Conservation (phyloP, 2,888 invertebrate species). For the Pandemis corylana region DNA sequence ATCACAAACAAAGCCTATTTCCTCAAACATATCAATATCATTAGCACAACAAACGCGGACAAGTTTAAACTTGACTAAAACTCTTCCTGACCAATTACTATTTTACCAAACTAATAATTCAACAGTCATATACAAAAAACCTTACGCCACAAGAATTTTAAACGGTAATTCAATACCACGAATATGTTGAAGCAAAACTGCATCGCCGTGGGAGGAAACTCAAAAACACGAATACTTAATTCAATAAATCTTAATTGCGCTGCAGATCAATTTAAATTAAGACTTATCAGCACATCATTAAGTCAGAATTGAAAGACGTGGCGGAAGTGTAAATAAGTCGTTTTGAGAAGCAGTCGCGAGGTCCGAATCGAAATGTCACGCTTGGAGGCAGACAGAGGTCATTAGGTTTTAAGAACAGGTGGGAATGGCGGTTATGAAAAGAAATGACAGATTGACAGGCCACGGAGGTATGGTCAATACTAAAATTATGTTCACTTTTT, state of each 20-base stretch:
- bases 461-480: neutral
- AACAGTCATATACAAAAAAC: neutral
- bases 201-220: slow-evolving; percentile 22
- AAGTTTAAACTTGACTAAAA: too few relatives aligned
- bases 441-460: slow-evolving; percentile 27
- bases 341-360: slow-evolving; percentile 20
- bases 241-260: neutral
- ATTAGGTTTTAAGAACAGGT: slow-evolving; percentile 28
- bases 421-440: slow-evolving; percentile 5
- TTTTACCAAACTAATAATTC: too few relatives aligned
- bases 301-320: neutral
- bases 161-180: neutral
- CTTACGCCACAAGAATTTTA: neutral
- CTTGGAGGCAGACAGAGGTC: slow-evolving; percentile 19
- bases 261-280: neutral
- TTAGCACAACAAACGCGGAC: too few relatives aligned
- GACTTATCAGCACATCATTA: neutral
- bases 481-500: too few relatives aligned
- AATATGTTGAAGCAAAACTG: neutral
- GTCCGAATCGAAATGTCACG: slow-evolving; percentile 31
- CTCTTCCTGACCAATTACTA: too few relatives aligned
- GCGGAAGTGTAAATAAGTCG: neutral
- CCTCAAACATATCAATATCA: too few relatives aligned
- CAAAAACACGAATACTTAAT: slow-evolving; percentile 15
- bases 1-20: too few relatives aligned